phyloP scores from a whole-genome alignment of 2,797 vertebrate genomes.

The Ctenopoma multispine region DNA sequence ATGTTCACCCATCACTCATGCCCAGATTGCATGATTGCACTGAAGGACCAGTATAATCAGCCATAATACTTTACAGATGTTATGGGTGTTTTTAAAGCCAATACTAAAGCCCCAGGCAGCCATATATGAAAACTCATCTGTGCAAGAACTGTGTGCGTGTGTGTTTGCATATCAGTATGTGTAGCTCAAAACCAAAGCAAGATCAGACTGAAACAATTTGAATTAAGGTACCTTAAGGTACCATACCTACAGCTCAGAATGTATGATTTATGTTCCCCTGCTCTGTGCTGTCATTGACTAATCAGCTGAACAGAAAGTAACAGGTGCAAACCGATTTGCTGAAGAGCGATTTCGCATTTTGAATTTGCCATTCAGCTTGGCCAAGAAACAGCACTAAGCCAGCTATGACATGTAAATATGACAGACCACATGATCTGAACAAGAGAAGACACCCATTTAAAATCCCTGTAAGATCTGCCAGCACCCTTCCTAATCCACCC shows the following conservation, averaged over 20 bases:
- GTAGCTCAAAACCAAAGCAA: slow-evolving; percentile 48
- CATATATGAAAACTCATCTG: slow-evolving; percentile 75
- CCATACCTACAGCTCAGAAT: slow-evolving; percentile 64
- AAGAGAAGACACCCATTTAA: slow-evolving; percentile 61
- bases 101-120: slow-evolving; percentile 71
- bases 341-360: slow-evolving; percentile 67
- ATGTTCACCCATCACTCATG: slow-evolving; percentile 67
- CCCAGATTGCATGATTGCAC: slow-evolving; percentile 77
- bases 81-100: slow-evolving; percentile 78
- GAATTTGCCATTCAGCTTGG: slow-evolving; percentile 48
- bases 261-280: slow-evolving; percentile 71
- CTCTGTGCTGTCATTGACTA: slow-evolving; percentile 70
- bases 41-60: slow-evolving; percentile 80
- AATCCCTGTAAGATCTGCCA: slow-evolving; percentile 62
- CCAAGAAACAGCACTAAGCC: slow-evolving; percentile 46
- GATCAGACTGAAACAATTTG: slow-evolving; percentile 58
- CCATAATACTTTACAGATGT: slow-evolving; percentile 82
- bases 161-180: slow-evolving; percentile 27
- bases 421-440: slow-evolving; percentile 61
- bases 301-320: slow-evolving; percentile 73
- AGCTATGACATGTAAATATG: slow-evolving; percentile 64
- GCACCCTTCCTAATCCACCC: slow-evolving; percentile 55
- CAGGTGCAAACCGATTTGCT: slow-evolving; percentile 76
- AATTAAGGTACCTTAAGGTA: no score
- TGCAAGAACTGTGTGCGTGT: slow-evolving; percentile 36